Base-by-base conservation (phyloP, 2,888 invertebrate genomes). In the Lasius platythorax region DNA sequence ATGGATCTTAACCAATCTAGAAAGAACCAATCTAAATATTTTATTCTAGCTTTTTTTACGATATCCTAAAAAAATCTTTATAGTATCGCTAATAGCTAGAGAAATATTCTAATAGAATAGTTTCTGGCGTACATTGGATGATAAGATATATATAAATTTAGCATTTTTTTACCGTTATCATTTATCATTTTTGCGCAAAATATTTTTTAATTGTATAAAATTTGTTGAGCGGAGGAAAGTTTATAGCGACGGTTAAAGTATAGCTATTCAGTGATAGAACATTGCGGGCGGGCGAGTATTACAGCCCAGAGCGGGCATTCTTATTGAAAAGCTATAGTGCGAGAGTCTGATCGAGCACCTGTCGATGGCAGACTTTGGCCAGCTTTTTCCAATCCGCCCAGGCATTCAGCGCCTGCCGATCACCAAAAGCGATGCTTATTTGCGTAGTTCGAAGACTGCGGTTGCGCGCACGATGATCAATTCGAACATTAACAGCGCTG, bases 321-420 rank as follows among this genome's bases (percentile, higher is more conserved):
- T 58, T 73, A 76, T 72, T 78, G 56, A 87, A 89, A 87, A 85
- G 78, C 85, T 73, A 82, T 68, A 79, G 70, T 53, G 66, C 73
- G 82, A 82, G 79, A 64, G 76, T 83, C 82, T 88, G 89, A 90
- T 90, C 85, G 86, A 90, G 87, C 81, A 84, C 85, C 88, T 88
- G 90, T 90, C 89, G 82, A 75, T 75, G 79, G 30, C 90, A 90
- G 87, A 85, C 84, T 85, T 82, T 76, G 84, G 85, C 86, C 85
- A 86, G 84, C 84, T 83, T 89, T 87, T 90, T 90, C 87, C 83
- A 86, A 90, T 90, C 76, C 86, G 72, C 76, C 50, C 78, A 83
- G 73, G 87, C 74, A 88, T 90, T 90, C 87, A 87, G 53, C 82
- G 68, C 9, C 61, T 79, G 37, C 82, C 78, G 85, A 72, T 85